Evolutionary conservation across 2,113 vertebrate genomes (phyloP).

Genomic region (Myiopsitta monachus): DNA sequence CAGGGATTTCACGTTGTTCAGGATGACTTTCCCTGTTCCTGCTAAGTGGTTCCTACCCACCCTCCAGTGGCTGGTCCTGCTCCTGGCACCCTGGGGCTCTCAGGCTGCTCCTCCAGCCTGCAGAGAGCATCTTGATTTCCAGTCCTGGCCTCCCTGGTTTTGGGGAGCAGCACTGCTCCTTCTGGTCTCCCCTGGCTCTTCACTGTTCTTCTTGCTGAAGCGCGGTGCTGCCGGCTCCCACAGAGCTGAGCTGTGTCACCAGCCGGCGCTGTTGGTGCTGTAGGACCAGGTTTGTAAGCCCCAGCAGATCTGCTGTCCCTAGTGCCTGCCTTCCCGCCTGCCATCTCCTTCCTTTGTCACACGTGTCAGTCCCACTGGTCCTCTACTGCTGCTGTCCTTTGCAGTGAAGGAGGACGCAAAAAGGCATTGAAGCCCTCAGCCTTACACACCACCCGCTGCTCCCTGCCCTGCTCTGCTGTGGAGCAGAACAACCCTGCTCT

Average conservation of each 20-base stretch:
- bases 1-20: neutral
- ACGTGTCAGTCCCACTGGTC: fast-evolving
- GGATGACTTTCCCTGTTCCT: neutral
- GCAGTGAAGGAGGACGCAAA: neutral
- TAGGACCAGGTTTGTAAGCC: neutral
- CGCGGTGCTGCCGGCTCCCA: fast-evolving
- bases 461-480: neutral
- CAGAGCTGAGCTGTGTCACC: neutral
- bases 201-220: neutral
- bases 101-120: neutral
- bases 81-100: neutral
- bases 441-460: neutral
- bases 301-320: neutral
- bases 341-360: neutral
- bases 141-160: neutral
- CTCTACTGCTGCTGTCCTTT: neutral
- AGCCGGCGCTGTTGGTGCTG: neutral
- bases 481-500: neutral
- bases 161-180: neutral
- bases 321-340: neutral
- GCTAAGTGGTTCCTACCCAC: neutral
- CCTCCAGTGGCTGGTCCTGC: fast-evolving
- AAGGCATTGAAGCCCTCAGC: neutral
- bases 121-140: neutral
- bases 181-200: neutral